These are phyloP conservation scores for Hozukius guyotensis DNA, from an alignment of 2,797 vertebrate genomes.

Conservation along the genomic window DNA sequence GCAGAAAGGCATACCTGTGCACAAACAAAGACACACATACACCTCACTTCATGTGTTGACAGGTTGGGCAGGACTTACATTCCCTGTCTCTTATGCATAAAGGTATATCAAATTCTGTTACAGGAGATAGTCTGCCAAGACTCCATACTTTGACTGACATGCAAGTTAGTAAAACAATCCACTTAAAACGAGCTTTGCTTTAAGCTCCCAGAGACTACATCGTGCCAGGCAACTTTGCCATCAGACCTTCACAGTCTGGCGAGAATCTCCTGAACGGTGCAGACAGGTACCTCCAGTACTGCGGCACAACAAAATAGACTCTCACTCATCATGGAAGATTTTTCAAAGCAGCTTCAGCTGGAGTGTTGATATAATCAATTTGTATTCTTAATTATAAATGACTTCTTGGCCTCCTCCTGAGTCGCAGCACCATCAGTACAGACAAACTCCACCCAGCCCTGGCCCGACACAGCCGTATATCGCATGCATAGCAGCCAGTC, in stretches of 20 bases:
- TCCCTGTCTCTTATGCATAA: conserved; percentile 29
- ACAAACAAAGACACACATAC: conserved; percentile 18
- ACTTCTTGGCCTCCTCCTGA: conserved; percentile 29
- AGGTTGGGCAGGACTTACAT: conserved; percentile 38
- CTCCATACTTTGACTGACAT: conserved; percentile 45
- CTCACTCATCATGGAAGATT: conserved; percentile 14
- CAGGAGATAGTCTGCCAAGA: conserved; percentile 47
- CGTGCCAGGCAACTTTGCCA: conserved; percentile 45
- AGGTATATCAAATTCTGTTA: conserved; percentile 44
- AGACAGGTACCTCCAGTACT: conserved; percentile 10
- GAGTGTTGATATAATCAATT: conserved; percentile 50
- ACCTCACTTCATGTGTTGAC: conserved; percentile 37
- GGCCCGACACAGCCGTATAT: background rate
- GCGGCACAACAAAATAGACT: background rate
- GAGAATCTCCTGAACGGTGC: conserved; percentile 7
- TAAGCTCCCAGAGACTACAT: conserved; percentile 33
- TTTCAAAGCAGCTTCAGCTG: conserved; percentile 43
- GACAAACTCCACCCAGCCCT: conserved; percentile 20
- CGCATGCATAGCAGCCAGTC: background rate
- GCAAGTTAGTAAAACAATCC: conserved; percentile 58
- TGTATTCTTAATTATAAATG: conserved; percentile 50
- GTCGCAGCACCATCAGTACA: conserved; percentile 36
- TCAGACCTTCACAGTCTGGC: conserved; percentile 18
- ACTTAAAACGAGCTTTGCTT: conserved; percentile 65
- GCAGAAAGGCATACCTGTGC: conserved; percentile 3